phyloP scores from a whole-genome alignment of 1,140 invertebrate genomes.

The Neodiprion pinetum region DNA sequence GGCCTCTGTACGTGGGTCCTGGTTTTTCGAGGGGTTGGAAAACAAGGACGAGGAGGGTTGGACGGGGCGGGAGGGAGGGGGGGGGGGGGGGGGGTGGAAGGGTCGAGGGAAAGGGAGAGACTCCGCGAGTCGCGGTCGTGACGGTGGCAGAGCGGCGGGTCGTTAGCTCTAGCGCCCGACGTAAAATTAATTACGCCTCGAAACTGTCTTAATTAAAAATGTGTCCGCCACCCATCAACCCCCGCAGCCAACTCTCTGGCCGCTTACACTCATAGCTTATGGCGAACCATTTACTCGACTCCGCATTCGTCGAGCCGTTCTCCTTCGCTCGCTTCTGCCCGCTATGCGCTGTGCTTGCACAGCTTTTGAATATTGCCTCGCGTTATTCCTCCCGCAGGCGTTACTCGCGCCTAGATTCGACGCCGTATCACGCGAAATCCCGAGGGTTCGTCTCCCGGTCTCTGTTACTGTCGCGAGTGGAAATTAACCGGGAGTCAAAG shows the following conservation, averaged over 20 bases:
- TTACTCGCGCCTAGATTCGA: too few species aligned
- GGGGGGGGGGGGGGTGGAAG: background rate
- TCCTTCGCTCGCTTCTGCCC: constrained; percentile 19
- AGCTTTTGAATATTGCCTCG: background rate
- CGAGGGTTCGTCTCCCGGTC: too few species aligned
- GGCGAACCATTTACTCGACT: background rate
- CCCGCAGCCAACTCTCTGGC: constrained; percentile 4
- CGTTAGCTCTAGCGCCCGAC: constrained; percentile 43
- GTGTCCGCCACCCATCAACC: constrained; percentile 44
- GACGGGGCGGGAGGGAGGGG: too few species aligned
- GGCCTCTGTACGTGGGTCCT: too few species aligned
- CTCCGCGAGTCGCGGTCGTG: background rate
- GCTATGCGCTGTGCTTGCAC: constrained; percentile 13
- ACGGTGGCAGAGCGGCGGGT: constrained; percentile 19
- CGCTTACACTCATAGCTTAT: constrained; percentile 10
- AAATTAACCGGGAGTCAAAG: too few species aligned
- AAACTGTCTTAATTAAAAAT: constrained; percentile 61
- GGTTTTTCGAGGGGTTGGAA: too few species aligned
- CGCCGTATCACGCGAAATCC: too few species aligned
- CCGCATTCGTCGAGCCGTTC: background rate
- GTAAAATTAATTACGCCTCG: constrained; percentile 59
- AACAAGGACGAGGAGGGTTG: too few species aligned
- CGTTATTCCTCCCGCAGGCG: too few species aligned
- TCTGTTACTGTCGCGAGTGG: too few species aligned
- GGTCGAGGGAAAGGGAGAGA: constrained; percentile 8